phyloP scores from a whole-genome alignment of 2,797 vertebrate genomes.

The Lepilemur septentrionalis region DNA sequence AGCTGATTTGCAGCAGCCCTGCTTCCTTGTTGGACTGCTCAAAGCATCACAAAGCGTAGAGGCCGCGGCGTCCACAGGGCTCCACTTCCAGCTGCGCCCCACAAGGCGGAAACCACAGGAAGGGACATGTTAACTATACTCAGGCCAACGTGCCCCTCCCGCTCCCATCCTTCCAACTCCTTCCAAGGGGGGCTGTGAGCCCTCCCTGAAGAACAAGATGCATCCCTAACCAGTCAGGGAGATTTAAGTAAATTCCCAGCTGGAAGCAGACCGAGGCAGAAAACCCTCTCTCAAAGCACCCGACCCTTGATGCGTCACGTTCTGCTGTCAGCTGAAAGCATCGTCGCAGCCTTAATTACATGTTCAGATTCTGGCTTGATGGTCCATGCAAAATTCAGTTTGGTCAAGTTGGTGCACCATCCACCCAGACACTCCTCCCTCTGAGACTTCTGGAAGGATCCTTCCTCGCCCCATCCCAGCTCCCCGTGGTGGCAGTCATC shows the following conservation, averaged over 20 bases:
- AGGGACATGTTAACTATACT: constrained; percentile 31
- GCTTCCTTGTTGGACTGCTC: constrained; percentile 24
- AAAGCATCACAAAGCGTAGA: constrained; percentile 45
- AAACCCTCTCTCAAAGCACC: constrained; percentile 18
- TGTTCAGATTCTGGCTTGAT: constrained; percentile 9
- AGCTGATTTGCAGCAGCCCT: constrained; percentile 42
- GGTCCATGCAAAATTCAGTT: not conserved
- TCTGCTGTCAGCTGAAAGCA: constrained; percentile 2
- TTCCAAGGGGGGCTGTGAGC: not conserved
- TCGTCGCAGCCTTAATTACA: not conserved
- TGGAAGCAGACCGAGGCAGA: not conserved
- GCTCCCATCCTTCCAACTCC: constrained; percentile 41
- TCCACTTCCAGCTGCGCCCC: constrained; percentile 51
- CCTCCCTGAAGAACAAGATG: not conserved
- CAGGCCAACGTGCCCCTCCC: not conserved
- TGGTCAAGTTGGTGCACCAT: not conserved
- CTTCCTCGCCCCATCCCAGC: not conserved
- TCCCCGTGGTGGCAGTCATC: not conserved
- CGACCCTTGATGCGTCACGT: not conserved
- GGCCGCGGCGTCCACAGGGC: not conserved
- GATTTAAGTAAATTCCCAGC: not conserved
- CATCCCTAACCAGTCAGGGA: not conserved
- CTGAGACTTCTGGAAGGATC: not conserved
- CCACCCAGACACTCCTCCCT: not conserved
- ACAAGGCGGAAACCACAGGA: constrained; percentile 53